Evolutionary conservation across 2,888 invertebrate genomes (phyloP), one percentile per base, ranked within the genome.

Genomic region (Andrena praecox): DNA sequence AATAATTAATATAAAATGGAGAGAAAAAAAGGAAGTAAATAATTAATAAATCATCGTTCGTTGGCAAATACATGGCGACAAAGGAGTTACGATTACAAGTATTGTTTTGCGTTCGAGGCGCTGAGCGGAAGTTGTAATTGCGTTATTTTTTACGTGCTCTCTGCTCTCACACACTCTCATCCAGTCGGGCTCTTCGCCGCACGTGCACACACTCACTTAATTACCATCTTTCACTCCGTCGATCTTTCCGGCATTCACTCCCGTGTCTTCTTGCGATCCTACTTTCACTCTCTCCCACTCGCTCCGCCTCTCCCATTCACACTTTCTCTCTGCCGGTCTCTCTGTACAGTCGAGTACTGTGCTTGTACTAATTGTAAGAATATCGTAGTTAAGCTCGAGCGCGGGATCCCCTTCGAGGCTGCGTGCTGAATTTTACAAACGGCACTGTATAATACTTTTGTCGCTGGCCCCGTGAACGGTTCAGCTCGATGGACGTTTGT

Each of bases 21-120:
- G 89, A 90, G 82, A 89, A 89, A 89, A 89, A 87, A 85, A 88
- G 85, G 85, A 82, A 89, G 79, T 87, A 88, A 56, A 85, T 87
- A 90, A 86, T 88, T 85, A 88, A 89, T 86, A 88, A 89, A 90
- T 91, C 91, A 93, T 93, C 91, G 89, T 93, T 93, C 92, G 93
- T 93, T 94, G 93, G 93, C 93, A 93, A 93, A 93, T 93, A 93
- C 93, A 93, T 93, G 93, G 93, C 93, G 92, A 92, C 85, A 92
- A 93, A 91, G 87, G 90, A 93, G 90, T 91, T 90, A 92, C 87
- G 90, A 92, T 92, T 93, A 93, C 89, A 90, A 90, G 80, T 90
- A 87, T 42, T 87, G 85, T 90, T 91, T 91, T 85, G 90, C 91
- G 85, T 91, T 90, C 85, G 93, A 93, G 93, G 93, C 93, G 93